Evolutionary conservation across 2,888 invertebrate genomes (phyloP).

Genomic region (Brenthis daphne): DNA sequence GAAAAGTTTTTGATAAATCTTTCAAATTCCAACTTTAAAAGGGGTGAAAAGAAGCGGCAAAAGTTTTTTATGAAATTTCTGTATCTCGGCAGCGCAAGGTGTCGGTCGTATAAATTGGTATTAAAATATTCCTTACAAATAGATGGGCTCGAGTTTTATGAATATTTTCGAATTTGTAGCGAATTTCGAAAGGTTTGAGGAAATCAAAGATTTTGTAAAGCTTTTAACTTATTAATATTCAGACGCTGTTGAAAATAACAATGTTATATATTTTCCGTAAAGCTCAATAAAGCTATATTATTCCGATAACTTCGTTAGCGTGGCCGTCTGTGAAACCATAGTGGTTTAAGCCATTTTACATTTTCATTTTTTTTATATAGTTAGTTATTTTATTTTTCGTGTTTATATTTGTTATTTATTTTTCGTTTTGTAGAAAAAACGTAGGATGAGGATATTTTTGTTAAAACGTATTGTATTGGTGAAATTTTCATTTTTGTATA

Average conservation of each 20-base stretch:
- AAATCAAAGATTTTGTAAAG: constrained; percentile 2
- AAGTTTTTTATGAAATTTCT: constrained; percentile 23
- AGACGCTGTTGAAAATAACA: background rate
- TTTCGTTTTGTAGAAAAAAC: too few relatives aligned
- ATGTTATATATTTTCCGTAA: background rate
- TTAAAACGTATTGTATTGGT: too few relatives aligned
- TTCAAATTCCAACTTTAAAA: constrained; percentile 20
- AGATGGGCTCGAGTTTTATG: constrained; percentile 2
- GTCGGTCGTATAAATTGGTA: constrained; percentile 14
- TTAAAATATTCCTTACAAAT: constrained; percentile 12
- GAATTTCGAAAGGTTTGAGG: background rate
- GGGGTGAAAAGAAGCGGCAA: constrained; percentile 16
- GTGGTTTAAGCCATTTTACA: too few relatives aligned
- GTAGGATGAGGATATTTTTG: too few relatives aligned
- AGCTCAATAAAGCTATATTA: constrained; percentile 2
- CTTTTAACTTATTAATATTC: background rate
- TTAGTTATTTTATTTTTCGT: too few relatives aligned
- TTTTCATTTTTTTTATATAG: too few relatives aligned
- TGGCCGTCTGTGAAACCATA: too few relatives aligned
- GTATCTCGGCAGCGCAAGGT: constrained; percentile 17
- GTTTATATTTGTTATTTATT: too few relatives aligned
- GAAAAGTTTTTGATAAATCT: constrained; percentile 16
- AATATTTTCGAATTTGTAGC: constrained; percentile 1
- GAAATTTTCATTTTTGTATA: too few relatives aligned
- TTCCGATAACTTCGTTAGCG: too few relatives aligned